A percentile compares a stretch with the other conserved stretches of the same genome.
Evolutionary conservation across 2,888 invertebrate species (phyloP).

Genomic region (Spodoptera exigua): DNA sequence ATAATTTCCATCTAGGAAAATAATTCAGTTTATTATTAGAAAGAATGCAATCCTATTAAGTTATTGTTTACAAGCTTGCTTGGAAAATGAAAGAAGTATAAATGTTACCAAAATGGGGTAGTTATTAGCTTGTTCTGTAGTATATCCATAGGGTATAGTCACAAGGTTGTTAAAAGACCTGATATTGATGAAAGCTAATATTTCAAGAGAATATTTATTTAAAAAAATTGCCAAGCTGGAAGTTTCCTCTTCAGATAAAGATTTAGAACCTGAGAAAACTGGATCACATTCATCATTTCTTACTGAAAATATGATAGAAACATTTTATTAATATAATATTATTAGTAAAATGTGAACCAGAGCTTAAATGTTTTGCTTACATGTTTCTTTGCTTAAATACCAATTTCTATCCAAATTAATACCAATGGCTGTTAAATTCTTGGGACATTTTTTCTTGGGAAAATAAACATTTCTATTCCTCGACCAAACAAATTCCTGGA

Average conservation of each 20-base stretch:
- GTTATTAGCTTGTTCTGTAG: constrained; percentile 65
- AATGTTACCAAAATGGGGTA: constrained; percentile 74
- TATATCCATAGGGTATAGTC: constrained; percentile 75
- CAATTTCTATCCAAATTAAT: constrained; percentile 81
- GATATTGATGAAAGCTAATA: constrained; percentile 78
- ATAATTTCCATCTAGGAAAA: constrained; percentile 75
- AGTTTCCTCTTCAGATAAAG: constrained; percentile 78
- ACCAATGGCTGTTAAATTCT: constrained; percentile 65
- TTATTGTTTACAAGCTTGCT: not conserved
- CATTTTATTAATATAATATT: too few species aligned
- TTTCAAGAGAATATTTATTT: constrained; percentile 68
- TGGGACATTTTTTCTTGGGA: constrained; percentile 65
- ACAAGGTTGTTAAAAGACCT: constrained; percentile 75
- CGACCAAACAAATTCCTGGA: constrained; percentile 75
- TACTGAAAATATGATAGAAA: constrained; percentile 27
- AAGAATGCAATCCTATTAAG: not conserved
- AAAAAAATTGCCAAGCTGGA: constrained; percentile 69
- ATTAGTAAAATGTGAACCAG: not conserved
- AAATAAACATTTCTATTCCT: constrained; percentile 75
- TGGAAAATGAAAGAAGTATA: constrained; percentile 21
- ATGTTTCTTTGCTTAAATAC: constrained; percentile 58
- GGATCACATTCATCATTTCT: constrained; percentile 70
- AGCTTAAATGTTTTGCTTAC: constrained; percentile 33
- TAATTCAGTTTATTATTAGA: not conserved
- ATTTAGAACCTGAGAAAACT: constrained; percentile 69